A percentile compares a stretch with the other conserved stretches of the same genome.
Conservation (phyloP, 2,113 vertebrate genomes). For the Xyrauchen texanus region DNA sequence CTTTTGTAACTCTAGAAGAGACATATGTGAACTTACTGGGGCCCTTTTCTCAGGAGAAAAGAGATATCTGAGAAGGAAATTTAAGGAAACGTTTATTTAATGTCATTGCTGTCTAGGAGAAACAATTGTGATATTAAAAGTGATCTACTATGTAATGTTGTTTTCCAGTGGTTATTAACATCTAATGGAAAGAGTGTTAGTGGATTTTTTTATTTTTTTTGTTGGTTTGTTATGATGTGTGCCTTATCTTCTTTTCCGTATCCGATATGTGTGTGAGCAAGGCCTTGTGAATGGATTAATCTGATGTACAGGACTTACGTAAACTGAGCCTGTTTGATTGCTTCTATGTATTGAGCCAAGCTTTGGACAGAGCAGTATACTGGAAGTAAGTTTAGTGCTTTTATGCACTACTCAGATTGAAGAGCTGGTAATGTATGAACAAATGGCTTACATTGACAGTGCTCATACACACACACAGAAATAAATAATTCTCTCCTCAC, state of each 20-base stretch:
- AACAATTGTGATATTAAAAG: not conserved
- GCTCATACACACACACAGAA: constrained; percentile 1
- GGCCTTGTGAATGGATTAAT: not conserved
- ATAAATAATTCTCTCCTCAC: not conserved
- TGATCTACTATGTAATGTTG: not conserved
- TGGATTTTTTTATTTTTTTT: not conserved
- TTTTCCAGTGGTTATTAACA: constrained; percentile 4
- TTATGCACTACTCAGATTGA: not conserved
- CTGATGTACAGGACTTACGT: not conserved
- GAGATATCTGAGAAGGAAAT: not conserved
- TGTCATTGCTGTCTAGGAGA: not conserved
- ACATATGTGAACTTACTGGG: not conserved
- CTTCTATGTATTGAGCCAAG: not conserved
- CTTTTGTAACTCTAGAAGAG: not conserved
- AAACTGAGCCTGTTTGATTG: not conserved
- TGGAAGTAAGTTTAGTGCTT: not conserved
- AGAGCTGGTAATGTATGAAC: constrained; percentile 1
- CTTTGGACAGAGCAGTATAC: not conserved
- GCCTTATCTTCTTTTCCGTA: too few relatives aligned
- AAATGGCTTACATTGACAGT: constrained; percentile 11
- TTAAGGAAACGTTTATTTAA: not conserved
- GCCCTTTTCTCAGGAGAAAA: not conserved
- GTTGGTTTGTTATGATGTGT: not conserved
- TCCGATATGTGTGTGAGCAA: not conserved
- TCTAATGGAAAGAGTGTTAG: constrained; percentile 2